Percentiles rank a stretch among this genome's conserved stretches.
phyloP scores from a whole-genome alignment of 2,113 vertebrate species.

The Perca flavescens region DNA sequence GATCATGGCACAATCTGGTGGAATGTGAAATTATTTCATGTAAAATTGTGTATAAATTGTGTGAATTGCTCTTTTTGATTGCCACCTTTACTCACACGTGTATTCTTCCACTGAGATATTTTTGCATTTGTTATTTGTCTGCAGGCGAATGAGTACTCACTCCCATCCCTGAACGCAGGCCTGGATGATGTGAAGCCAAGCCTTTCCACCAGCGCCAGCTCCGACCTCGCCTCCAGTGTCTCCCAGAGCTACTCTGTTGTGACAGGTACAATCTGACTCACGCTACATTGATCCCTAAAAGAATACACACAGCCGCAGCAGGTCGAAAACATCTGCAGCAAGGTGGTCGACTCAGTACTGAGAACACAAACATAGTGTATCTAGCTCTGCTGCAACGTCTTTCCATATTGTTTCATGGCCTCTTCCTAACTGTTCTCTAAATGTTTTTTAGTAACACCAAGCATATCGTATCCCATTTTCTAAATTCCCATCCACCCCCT shows the following conservation, averaged over 20 bases:
- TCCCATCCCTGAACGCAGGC: slow-evolving; percentile 95
- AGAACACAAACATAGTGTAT: slow-evolving; percentile 26
- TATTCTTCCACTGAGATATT: slow-evolving; percentile 26
- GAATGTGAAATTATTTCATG: slow-evolving; percentile 48
- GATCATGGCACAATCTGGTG: slow-evolving; percentile 30
- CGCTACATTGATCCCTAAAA: slow-evolving; percentile 52
- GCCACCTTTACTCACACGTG: slow-evolving; percentile 17
- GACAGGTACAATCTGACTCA: slow-evolving; percentile 83
- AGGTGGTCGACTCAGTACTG: not conserved
- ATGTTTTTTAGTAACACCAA: not conserved
- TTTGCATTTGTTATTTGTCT: slow-evolving; percentile 50
- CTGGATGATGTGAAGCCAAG: slow-evolving; percentile 99
- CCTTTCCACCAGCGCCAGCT: slow-evolving; percentile 95
- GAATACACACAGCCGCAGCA: slow-evolving; percentile 54
- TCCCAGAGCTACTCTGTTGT: slow-evolving; percentile 99
- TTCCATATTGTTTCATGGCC: not conserved
- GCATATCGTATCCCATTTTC: not conserved
- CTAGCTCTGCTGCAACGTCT: not conserved
- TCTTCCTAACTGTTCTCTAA: not conserved
- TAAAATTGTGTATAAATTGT: not conserved
- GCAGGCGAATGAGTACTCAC: slow-evolving; percentile 98
- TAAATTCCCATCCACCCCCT: not conserved
- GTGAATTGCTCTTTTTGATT: slow-evolving; percentile 25
- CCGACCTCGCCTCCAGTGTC: slow-evolving; percentile 97
- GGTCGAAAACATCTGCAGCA: slow-evolving; percentile 47